Percentiles rank a stretch among this genome's conserved stretches.
These are phyloP conservation scores for Drosophila bocqueti DNA, from an alignment of 1,140 invertebrate species.

Conservation along the genomic window DNA sequence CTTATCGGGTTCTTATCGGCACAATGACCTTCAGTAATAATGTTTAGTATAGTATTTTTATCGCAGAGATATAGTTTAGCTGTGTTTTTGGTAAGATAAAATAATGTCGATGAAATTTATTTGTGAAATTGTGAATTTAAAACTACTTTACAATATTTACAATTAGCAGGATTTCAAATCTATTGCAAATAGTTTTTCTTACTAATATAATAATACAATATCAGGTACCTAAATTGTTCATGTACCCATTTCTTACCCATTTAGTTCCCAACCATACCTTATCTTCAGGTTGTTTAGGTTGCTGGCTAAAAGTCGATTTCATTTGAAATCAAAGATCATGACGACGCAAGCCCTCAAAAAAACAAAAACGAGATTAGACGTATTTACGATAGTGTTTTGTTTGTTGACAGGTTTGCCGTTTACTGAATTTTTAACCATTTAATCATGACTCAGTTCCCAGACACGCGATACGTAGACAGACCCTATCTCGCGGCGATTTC, in stretches of 20 bases:
- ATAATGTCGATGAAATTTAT: no score
- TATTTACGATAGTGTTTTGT: background rate
- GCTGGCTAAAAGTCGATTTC: background rate
- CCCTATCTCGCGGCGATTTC: background rate
- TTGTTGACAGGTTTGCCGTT: constrained; percentile 7
- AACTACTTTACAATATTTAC: no score
- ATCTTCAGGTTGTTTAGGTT: no score
- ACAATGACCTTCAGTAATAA: background rate
- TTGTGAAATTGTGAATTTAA: no score
- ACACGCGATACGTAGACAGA: background rate
- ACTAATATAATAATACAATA: background rate
- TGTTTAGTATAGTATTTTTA: background rate
- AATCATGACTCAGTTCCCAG: constrained; percentile 24
- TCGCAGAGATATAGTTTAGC: background rate
- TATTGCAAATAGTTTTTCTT: no score
- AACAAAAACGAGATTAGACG: background rate
- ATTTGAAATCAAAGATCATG: background rate
- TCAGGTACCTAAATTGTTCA: background rate
- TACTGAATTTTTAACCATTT: background rate
- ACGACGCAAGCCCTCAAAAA: background rate
- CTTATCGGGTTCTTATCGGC: constrained; percentile 1
- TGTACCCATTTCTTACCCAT: background rate
- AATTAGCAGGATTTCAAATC: no score
- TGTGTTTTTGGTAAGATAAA: background rate
- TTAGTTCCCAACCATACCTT: background rate